These are phyloP conservation scores for Eurytemora carolleeae DNA, from an alignment of 1,140 invertebrate species.

Conservation along the genomic window DNA sequence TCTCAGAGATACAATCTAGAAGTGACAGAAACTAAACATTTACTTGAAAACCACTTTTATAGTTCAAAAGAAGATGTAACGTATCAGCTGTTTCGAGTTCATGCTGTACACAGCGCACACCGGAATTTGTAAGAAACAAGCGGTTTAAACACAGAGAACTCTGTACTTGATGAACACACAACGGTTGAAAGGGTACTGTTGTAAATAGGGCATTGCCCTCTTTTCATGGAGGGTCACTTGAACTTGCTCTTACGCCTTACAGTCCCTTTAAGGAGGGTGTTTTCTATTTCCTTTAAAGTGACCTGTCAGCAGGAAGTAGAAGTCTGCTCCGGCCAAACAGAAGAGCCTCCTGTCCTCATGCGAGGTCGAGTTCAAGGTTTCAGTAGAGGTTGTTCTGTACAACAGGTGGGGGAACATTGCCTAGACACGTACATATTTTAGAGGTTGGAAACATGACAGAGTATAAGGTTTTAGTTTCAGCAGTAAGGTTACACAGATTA, in stretches of 20 bases:
- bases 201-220: too few relatives aligned
- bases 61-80: too few relatives aligned
- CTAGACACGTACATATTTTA: neutral
- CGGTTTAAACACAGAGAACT: neutral
- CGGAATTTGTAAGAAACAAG: neutral
- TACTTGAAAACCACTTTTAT: too few relatives aligned
- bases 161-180: neutral
- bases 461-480: too few relatives aligned
- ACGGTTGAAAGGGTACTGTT: too few relatives aligned
- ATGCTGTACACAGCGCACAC: too few relatives aligned
- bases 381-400: neutral
- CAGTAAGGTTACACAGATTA: too few relatives aligned
- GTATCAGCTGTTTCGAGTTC: too few relatives aligned
- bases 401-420: slow-evolving; percentile 9
- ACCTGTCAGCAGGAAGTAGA: slow-evolving; percentile 2
- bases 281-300: neutral
- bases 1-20: too few relatives aligned
- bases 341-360: slow-evolving; percentile 12
- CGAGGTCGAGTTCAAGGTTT: neutral
- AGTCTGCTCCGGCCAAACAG: slow-evolving; percentile 6
- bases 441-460: neutral
- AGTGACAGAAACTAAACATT: too few relatives aligned
- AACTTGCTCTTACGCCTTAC: neutral
- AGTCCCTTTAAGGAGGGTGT: too few relatives aligned
- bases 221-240: neutral